Percentiles rank a stretch among this genome's conserved stretches.
phyloP scores from a whole-genome alignment of 1,140 invertebrate species.

The Drosophila subpulchrella region DNA sequence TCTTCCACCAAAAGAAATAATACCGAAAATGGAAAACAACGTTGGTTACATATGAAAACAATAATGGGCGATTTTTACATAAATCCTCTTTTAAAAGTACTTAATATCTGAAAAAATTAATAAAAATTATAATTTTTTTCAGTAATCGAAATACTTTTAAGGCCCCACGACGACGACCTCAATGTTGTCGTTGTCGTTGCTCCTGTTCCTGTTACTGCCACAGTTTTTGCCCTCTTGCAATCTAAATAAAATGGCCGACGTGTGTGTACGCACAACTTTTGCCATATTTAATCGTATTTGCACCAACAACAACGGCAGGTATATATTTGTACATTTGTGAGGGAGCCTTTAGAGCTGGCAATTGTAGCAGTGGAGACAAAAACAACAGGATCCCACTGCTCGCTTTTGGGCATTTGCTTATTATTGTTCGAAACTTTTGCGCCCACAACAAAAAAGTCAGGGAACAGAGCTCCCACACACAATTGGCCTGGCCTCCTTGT shows the following conservation, averaged over 20 bases:
- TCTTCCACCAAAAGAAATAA: no score
- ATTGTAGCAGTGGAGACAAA: constrained; percentile 32
- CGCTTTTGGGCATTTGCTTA: constrained; percentile 78
- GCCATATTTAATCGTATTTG: constrained; percentile 81
- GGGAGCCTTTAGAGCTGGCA: constrained; percentile 43
- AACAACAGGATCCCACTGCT: constrained; percentile 36
- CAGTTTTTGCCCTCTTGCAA: constrained; percentile 57
- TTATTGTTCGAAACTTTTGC: constrained; percentile 80
- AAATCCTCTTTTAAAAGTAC: no score
- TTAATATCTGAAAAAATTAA: not conserved
- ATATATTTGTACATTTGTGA: constrained; percentile 21
- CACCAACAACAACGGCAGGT: constrained; percentile 24
- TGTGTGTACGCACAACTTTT: constrained; percentile 81
- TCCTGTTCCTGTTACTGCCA: constrained; percentile 50
- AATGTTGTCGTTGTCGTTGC: constrained; percentile 48
- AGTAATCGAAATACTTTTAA: constrained; percentile 51
- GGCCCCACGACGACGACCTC: constrained; percentile 59
- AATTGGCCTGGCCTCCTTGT: constrained; percentile 39
- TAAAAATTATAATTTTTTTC: constrained; percentile 1
- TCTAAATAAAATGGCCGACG: constrained; percentile 80
- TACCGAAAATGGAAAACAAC: no score
- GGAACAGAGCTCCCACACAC: constrained; percentile 31
- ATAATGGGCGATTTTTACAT: no score
- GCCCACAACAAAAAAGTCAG: constrained; percentile 46
- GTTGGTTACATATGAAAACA: no score